Percentiles rank a stretch among this genome's conserved stretches.
phyloP scores from a whole-genome alignment of 2,113 vertebrate species.

The Poecile atricapillus region DNA sequence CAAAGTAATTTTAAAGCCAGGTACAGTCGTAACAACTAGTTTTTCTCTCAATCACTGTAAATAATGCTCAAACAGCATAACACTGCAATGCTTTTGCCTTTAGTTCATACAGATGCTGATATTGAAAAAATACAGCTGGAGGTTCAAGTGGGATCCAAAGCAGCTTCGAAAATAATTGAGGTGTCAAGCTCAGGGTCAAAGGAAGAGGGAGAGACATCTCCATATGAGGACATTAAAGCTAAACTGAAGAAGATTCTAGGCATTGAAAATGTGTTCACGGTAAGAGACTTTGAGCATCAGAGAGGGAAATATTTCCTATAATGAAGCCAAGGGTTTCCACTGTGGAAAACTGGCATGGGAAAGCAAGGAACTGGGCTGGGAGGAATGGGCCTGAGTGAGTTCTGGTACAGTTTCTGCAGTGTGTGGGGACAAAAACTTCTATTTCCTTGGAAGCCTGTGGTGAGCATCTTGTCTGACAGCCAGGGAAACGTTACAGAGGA shows the following conservation, averaged over 20 bases:
- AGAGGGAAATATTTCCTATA: neutral
- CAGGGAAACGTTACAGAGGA: neutral
- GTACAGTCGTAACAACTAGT: constrained; percentile 53
- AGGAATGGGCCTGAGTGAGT: neutral
- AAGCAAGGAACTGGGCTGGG: neutral
- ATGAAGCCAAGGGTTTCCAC: neutral
- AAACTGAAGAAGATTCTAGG: constrained; percentile 75
- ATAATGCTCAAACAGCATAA: neutral
- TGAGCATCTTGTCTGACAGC: neutral
- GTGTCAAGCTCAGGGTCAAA: constrained; percentile 43
- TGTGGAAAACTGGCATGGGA: neutral
- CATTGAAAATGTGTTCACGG: constrained; percentile 36
- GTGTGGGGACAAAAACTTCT: neutral
- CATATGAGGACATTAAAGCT: constrained; percentile 17
- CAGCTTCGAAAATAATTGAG: constrained; percentile 75
- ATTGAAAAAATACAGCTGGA: constrained; percentile 81
- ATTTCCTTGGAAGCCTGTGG: neutral
- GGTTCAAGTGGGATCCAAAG: constrained; percentile 75
- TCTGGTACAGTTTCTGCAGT: neutral
- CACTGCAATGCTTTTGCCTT: neutral
- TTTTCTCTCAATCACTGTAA: neutral
- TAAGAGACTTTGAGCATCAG: neutral
- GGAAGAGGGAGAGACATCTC: neutral
- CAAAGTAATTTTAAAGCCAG: constrained; percentile 68
- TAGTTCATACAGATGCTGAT: constrained; percentile 53